A percentile compares a stretch with the other conserved stretches of the same genome.
Conservation (phyloP, 2,888 invertebrate genomes). For the Ypsolopha sequella region DNA sequence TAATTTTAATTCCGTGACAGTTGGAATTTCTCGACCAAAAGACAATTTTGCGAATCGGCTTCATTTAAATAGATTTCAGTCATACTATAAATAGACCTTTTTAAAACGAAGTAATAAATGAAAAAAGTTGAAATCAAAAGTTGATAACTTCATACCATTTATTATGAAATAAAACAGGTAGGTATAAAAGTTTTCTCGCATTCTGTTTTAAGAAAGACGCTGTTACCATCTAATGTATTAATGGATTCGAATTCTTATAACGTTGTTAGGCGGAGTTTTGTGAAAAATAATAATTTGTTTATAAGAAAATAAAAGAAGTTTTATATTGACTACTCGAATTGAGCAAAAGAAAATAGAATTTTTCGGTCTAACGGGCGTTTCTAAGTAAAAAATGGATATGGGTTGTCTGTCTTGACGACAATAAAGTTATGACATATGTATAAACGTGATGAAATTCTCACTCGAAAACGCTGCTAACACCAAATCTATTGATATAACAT, state of each 20-base stretch:
- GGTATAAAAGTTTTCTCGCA: slow-evolving; percentile 34
- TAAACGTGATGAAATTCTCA: no score
- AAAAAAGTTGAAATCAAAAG: slow-evolving; percentile 67
- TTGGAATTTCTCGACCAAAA: slow-evolving; percentile 56
- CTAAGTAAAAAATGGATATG: no score
- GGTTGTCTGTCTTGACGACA: no score
- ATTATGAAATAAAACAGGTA: slow-evolving; percentile 49
- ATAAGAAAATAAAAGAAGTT: background rate
- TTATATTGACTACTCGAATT: background rate
- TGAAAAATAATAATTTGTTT: background rate
- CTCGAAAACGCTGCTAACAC: no score
- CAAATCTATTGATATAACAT: no score
- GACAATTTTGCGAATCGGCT: slow-evolving; percentile 63
- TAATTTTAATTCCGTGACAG: slow-evolving; percentile 66
- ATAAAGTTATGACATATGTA: no score
- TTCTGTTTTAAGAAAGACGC: slow-evolving; percentile 21
- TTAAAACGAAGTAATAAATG: slow-evolving; percentile 63
- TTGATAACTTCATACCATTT: slow-evolving; percentile 69
- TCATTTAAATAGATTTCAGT: slow-evolving; percentile 35
- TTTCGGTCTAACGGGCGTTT: no score
- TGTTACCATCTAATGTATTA: slow-evolving; percentile 15
- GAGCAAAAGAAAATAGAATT: no score
- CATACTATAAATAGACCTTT: slow-evolving; percentile 54
- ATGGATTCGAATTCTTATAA: background rate
- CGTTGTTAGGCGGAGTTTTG: background rate